Conservation (phyloP, 1,140 invertebrate species). For the Probaryconus sp. region DNA sequence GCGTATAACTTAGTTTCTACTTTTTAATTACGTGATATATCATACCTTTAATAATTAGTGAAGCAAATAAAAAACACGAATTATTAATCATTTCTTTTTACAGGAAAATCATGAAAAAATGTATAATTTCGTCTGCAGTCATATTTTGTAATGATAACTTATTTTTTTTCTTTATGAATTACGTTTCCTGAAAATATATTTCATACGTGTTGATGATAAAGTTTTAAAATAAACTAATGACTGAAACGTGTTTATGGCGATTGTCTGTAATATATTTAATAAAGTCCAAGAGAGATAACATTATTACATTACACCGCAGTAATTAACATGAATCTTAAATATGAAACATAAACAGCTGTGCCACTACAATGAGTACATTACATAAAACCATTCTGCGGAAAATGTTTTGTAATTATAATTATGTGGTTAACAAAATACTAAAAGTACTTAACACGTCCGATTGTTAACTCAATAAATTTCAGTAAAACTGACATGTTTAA, state of each 20-base stretch:
- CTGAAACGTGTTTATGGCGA: constrained; percentile 17
- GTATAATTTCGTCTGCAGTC: too few species aligned
- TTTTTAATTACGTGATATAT: too few species aligned
- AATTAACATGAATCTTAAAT: constrained; percentile 34
- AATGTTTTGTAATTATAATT: constrained; percentile 12
- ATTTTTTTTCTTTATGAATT: not conserved
- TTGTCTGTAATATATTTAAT: constrained; percentile 17
- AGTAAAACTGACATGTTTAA: too few species aligned
- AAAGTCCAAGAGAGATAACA: constrained; percentile 15
- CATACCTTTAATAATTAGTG: too few species aligned
- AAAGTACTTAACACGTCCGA: too few species aligned
- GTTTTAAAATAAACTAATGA: constrained; percentile 26
- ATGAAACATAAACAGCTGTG: constrained; percentile 19
- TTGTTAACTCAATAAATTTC: too few species aligned
- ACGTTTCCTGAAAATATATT: constrained; percentile 15
- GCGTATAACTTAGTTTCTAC: too few species aligned
- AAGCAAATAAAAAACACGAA: too few species aligned
- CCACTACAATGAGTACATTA: constrained; percentile 18
- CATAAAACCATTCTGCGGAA: constrained; percentile 11
- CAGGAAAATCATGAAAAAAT: too few species aligned
- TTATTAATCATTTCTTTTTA: too few species aligned
- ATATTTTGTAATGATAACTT: not conserved
- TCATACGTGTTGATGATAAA: constrained; percentile 9
- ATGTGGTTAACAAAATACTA: too few species aligned
- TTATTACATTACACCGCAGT: constrained; percentile 5